Percentiles rank a stretch among this genome's conserved stretches.
These are phyloP conservation scores for Papilio xuthus DNA, from an alignment of 1,140 invertebrate species.

Conservation along the genomic window DNA sequence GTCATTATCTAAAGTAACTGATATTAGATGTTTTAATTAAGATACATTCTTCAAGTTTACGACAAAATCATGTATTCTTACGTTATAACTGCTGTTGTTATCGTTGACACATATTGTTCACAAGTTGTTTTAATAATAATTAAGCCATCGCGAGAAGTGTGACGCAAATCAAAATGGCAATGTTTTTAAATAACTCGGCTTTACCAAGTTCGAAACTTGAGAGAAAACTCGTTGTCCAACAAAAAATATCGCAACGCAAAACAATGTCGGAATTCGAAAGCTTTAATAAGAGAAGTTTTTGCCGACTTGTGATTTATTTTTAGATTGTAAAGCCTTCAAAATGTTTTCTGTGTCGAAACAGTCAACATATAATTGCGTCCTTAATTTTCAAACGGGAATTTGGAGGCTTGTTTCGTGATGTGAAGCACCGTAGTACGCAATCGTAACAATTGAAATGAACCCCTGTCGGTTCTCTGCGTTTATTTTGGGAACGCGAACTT, in stretches of 20 bases:
- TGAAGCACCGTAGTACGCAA: background rate
- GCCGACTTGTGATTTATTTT: constrained; percentile 4
- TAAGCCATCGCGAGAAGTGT: background rate
- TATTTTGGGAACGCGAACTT: background rate
- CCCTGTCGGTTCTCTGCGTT: background rate
- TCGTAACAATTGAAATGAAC: background rate
- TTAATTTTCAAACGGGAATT: background rate
- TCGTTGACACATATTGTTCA: background rate
- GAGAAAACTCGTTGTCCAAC: background rate
- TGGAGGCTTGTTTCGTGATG: background rate
- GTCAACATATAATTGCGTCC: background rate
- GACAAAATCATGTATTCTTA: background rate
- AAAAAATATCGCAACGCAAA: constrained; percentile 14
- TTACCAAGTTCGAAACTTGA: background rate
- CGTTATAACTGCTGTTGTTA: background rate
- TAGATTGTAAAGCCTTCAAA: background rate
- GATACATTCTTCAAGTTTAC: background rate
- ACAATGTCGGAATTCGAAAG: constrained; percentile 12
- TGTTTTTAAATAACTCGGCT: background rate
- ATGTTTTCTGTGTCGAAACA: background rate
- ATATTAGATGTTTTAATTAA: background rate
- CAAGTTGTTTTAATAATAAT: background rate
- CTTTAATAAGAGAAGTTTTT: constrained; percentile 23
- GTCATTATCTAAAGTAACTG: constrained; percentile 15
- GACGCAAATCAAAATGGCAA: background rate